Base-by-base conservation (phyloP, 2,797 vertebrate genomes). In the Clamator glandarius region DNA sequence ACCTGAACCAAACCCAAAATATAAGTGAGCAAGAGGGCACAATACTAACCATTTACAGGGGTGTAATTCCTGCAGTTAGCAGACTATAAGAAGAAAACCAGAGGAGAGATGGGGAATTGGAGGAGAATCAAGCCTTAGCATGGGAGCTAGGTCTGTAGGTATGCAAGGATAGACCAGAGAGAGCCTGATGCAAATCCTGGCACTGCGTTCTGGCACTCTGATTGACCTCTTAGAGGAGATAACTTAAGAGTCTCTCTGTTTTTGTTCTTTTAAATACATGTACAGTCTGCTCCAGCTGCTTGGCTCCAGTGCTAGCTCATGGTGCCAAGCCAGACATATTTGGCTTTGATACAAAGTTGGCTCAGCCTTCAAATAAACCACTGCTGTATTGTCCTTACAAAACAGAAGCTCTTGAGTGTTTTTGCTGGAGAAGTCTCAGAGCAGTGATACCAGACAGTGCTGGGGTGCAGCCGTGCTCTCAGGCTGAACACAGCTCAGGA, bases 261-360 rank as follows among this genome's bases (percentile, higher is more conserved):
- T 94, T 93, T 94, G 84, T 88, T 94, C 92, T 82, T 84, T 96
- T 70, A 92, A 94, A 91, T 64, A 86, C 81, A 91, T 1, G 5
- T 63, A 66, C 64, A 89, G 77, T 52, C 93, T 87, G 94, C 92
- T 89, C 94, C 93, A 96, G 96, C 94, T 96, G 95, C 95, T 96
- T 92, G 93, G 94, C 95, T 96, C 80, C 2, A 0, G 24, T 2
- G 62, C 5, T 26, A 59, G 64, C 90, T 88, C 10, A 1, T 1
- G 18, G 80, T 92, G 90, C 90, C 92, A 94, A 95, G 79, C 78
- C 96, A 94, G 81, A 94, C 91, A 78, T 80, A 89, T 6, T 95
- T 96, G 96, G 94, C 95, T 95, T 84, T 55, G 89, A 77, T 70
- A 94, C 87, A 61, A 42, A 48, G 28, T 23, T 95, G 88, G 92